Base-by-base conservation (phyloP, 1,140 invertebrate genomes). In the Caenorhabditis brenneri region DNA sequence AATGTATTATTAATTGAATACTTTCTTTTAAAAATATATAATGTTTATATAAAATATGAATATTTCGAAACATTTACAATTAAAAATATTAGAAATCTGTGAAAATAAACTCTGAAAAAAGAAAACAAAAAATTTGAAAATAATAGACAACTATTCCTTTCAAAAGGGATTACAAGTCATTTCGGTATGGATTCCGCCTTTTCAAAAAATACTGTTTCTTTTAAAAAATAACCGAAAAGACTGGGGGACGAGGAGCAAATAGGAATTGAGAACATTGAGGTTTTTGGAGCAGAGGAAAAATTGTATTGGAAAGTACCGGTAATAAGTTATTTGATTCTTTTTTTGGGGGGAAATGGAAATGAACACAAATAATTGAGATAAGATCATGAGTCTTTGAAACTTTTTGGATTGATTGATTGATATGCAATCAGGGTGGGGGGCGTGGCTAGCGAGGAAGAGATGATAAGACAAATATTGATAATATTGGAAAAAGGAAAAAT, bases 311-410 rank as follows among this genome's bases (percentile, higher is more conserved):
- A 29, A 15, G 3, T 74, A 74, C 65, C 65, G 65, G 65, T 74
- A 74, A 42, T 36, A 74, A 74, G n/a, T 74, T 74, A 74, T 74
- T 74, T 74, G 65, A 74, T 42, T 42, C 19, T 39, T 74, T 39
- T 74, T 16, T 42, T 16, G 31, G 10, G 9, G n/a, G 36, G 31
- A 36, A 0, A n/a, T 15, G 29, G n/a, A 15, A 15, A n/a, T n/a
- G 65, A 31, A 7, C 24, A 42, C 6, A 42, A 74, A 65, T 27
- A 27, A 74, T 5, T 55, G 12, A 55, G 27, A n/a, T n/a, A 9
- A 55, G 24, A 55, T 55, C 48, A 19, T 51, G 48, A n/a, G 5
- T 42, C 39, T 42, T 42, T 42, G 39, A 42, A 12, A 42, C 5
- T 6, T 12, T 6, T 19, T 5, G 19, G 19, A 55, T 27, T 22